Evolutionary conservation across 2,888 invertebrate species (phyloP).

Genomic region (Caenorhabditis sp.): DNA sequence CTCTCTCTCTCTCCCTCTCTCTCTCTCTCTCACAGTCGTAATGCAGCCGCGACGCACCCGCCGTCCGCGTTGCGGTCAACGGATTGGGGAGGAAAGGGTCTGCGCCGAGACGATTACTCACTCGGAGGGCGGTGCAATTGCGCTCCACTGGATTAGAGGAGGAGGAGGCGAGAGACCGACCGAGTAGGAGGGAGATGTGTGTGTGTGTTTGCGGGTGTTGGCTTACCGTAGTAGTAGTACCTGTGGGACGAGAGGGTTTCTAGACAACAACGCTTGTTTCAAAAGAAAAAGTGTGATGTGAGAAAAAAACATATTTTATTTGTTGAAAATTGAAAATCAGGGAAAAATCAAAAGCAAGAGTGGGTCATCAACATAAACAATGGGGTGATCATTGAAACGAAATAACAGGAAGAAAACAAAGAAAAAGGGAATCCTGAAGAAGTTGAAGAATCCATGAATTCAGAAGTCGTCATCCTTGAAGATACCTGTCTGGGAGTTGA

Average conservation of each 20-base stretch:
- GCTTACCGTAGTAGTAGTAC: background rate
- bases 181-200: no score
- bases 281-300: background rate
- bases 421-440: background rate
- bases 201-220: constrained; percentile 2
- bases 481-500: background rate
- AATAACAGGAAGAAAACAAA: background rate
- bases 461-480: background rate
- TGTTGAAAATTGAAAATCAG: background rate
- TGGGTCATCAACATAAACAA: background rate
- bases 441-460: background rate
- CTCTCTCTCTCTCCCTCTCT: constrained; percentile 12
- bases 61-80: constrained; percentile 63
- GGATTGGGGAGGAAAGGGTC: constrained; percentile 32
- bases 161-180: background rate
- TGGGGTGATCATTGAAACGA: background rate
- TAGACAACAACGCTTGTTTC: background rate
- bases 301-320: background rate
- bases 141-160: background rate
- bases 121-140: background rate
- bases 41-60: constrained; percentile 69
- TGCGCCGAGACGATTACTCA: constrained; percentile 25
- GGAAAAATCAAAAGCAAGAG: background rate
- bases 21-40: constrained; percentile 59
- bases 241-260: background rate